Base-by-base conservation (phyloP, 2,888 invertebrate species). In the Caenorhabditis sinica region DNA sequence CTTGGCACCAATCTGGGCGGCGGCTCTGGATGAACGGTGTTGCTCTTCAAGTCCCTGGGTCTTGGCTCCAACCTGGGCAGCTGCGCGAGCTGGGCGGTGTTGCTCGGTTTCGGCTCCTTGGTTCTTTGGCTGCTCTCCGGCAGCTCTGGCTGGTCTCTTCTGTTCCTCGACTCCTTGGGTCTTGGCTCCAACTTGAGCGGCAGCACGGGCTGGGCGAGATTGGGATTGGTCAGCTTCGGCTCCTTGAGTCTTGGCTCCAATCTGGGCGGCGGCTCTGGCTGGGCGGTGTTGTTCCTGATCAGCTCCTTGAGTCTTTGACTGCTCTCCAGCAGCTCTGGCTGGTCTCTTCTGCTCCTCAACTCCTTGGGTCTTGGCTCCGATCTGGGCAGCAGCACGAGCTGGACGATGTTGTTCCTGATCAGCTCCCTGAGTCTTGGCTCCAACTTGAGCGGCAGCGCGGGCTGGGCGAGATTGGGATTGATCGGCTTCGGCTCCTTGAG, bases 261-360 rank as follows among this genome's bases (percentile, higher is more conserved):
- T 36, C 6, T 40, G 11, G 11, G 23, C 63, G 40, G 63, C 63
- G 15, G 63, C 40, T 25, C 23, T 11, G 4, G 40, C 23, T 36
- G 25, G 25, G 13, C 56, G 56, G 25, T 25, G 25, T 61, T 61
- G 61, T 4, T 51, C 51, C 20, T 51, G 51, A 8, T n/a, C n/a
- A n/a, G n/a, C n/a, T n/a, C n/a, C n/a, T n/a, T 49, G 45, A 2
- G 45, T 45, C 65, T 49, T 49, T 17, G 63, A n/a, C 25, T 25
- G 23, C 9, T 49, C 9, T 45, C 65, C 65, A 30, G 65, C 65
- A 6, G 65, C 45, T 49, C 65, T 28, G 28, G 65, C 13, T 65
- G 25, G 25, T 3, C 65, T 0, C 2, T 28, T 2, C 15, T 45
- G 25, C 28, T 43, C 65, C 0, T 56, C 56, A 15, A 5, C 56